Evolutionary conservation across 2,888 invertebrate genomes (phyloP), one percentile per base, ranked within the genome.

Genomic region (Biston stratarius): DNA sequence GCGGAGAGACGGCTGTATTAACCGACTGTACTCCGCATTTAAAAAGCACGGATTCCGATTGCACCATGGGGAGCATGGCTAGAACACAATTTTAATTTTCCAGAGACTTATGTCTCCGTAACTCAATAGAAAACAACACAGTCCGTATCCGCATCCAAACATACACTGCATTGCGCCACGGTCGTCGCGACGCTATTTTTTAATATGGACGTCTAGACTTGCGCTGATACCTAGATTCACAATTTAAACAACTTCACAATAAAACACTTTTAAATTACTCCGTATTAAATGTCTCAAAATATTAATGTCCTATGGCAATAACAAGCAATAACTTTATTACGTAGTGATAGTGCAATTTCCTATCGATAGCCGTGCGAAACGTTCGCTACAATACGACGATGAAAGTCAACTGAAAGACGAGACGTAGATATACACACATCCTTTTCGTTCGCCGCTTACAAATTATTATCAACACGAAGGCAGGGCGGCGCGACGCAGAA

Each of bases 401-500:
- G 92, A 93, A 94, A 94, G 93, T 93, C 93, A 93, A 94, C 93
- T 94, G 93, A 92, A 92, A 93, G 92, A 91, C 92, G 93, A 93
- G 93, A 92, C 90, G 89, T 89, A 92, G 87, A 92, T 92, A 93
- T 93, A 92, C 89, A 90, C 89, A 90, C 88, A 90, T 92, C 93
- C 93, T 91, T 92, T 89, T 93, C 92, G 84, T 89, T 89, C 90
- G 81, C 84, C 84, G 87, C 89, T 89, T 87, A 89, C 88, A 90
- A 91, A 88, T 91, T 88, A 88, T 91, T 88, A 91, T 91, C 90
- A 91, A 90, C 90, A 90, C 82, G 77, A 69, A 77, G 78, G 77
- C 79, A 77, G 74, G 73, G 75, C 80, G 78, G 76, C 75, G 76
- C 72, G 72, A 62, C 81, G 79, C 63, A 67, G 67, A 67, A 51